Percentiles rank a stretch among this genome's conserved stretches.
phyloP scores from a whole-genome alignment of 2,888 invertebrate genomes.

The Tanypteryx hageni region DNA sequence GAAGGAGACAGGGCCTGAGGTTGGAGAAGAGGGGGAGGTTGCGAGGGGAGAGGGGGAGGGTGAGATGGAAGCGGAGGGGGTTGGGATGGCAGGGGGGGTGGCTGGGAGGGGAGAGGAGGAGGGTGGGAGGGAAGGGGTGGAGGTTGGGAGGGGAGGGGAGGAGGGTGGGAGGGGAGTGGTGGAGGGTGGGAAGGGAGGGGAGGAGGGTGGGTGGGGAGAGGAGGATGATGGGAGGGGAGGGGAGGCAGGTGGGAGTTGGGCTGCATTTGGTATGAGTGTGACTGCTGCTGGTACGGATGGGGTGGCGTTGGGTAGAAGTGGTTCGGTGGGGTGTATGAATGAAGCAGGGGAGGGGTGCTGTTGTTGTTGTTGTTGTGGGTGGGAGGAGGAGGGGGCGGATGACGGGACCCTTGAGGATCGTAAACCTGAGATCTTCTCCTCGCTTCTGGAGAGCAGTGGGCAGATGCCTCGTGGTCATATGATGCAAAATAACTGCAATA shows the following conservation, averaged over 20 bases:
- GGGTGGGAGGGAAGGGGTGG: conserved; percentile 72
- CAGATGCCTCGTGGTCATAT: conserved; percentile 20
- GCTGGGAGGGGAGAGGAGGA: conserved; percentile 73
- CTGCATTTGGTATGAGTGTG: neutral
- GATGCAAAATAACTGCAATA: neutral
- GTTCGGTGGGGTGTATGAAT: conserved; percentile 67
- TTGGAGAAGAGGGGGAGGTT: conserved; percentile 66
- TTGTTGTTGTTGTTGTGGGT: conserved; percentile 77
- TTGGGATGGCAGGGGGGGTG: conserved; percentile 79
- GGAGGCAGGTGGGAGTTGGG: conserved; percentile 72
- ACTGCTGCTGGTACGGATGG: conserved; percentile 41
- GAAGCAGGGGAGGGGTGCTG: conserved; percentile 73
- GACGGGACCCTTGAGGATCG: conserved; percentile 43
- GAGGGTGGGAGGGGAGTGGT: conserved; percentile 68
- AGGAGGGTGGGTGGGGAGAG: conserved; percentile 68
- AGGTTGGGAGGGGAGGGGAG: conserved; percentile 69
- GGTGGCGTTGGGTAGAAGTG: conserved; percentile 66
- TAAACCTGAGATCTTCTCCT: conserved; percentile 57
- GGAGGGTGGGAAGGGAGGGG: conserved; percentile 68
- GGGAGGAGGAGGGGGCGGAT: conserved; percentile 75
- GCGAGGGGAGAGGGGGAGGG: neutral
- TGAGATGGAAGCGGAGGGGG: conserved; percentile 78
- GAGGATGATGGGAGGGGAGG: conserved; percentile 75
- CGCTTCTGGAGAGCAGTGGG: conserved; percentile 47
- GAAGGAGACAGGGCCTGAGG: conserved; percentile 69